Percentiles rank a stretch among this genome's conserved stretches.
phyloP scores from a whole-genome alignment of 2,888 invertebrate genomes.

The Brachypterus glaber region DNA sequence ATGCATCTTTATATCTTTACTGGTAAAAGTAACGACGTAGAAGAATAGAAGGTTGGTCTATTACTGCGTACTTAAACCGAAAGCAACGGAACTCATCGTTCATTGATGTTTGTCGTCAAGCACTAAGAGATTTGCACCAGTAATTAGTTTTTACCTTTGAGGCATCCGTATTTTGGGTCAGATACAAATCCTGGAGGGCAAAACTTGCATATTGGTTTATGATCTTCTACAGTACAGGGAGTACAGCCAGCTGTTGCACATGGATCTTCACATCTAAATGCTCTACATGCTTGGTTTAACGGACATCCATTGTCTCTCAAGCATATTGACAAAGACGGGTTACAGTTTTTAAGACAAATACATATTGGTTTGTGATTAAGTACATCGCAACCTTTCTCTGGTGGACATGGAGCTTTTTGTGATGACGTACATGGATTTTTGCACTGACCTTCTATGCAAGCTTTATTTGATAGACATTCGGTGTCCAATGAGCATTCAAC shows the following conservation, averaged over 20 bases:
- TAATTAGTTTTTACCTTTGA: conserved; percentile 71
- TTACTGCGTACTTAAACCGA: conserved; percentile 33
- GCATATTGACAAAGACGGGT: conserved; percentile 78
- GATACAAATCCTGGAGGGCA: conserved; percentile 89
- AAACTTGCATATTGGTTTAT: conserved; percentile 92
- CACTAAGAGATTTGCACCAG: conserved; percentile 29
- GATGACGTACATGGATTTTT: conserved; percentile 73
- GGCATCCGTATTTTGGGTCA: conserved; percentile 88
- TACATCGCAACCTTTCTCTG: conserved; percentile 80
- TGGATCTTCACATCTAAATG: conserved; percentile 85
- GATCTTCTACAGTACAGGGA: conserved; percentile 89
- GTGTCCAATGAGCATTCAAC: conserved; percentile 71
- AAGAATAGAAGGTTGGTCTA: conserved; percentile 27
- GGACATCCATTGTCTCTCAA: conserved; percentile 84
- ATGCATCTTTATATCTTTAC: conserved; percentile 21
- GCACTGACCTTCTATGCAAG: conserved; percentile 75
- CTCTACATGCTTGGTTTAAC: conserved; percentile 72
- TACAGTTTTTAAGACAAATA: conserved; percentile 79
- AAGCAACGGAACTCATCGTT: conserved; percentile 31
- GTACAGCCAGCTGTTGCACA: conserved; percentile 80
- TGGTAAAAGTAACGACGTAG: conserved; percentile 27
- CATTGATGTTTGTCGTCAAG: conserved; percentile 31
- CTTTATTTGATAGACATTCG: conserved; percentile 78
- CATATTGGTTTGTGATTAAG: conserved; percentile 79
- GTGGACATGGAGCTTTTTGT: conserved; percentile 57